Percentiles rank a stretch among this genome's conserved stretches.
Evolutionary conservation across 1,140 invertebrate genomes (phyloP).

Genomic region (Sycobia sp.): DNA sequence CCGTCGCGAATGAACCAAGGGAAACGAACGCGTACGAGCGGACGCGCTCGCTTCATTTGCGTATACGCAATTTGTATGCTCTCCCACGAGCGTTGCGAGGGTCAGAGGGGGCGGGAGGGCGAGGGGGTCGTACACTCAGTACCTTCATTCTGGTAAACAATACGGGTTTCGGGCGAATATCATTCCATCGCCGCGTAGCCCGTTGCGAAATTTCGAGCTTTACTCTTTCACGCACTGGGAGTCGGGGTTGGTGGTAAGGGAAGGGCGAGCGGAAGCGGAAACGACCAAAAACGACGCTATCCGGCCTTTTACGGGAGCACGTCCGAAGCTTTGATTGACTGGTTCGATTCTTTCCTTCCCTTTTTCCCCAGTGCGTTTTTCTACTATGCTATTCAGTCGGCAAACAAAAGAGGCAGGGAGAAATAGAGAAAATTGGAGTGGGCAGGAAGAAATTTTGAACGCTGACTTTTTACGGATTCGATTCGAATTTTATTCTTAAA

Average conservation of each 20-base stretch:
- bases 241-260: background rate
- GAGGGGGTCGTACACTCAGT: constrained; percentile 13
- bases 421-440: too few species aligned
- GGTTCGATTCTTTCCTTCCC: constrained; percentile 5
- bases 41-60: constrained; percentile 19
- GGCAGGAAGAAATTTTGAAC: constrained; percentile 15
- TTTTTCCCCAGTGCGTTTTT: background rate
- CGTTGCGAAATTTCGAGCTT: constrained; percentile 16
- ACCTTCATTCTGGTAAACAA: constrained; percentile 41
- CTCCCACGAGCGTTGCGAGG: background rate
- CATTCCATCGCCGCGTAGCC: constrained; percentile 10
- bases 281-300: constrained; percentile 17
- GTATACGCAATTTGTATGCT: constrained; percentile 26
- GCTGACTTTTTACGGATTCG: constrained; percentile 15
- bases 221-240: background rate
- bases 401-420: too few species aligned
- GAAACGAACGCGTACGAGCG: background rate
- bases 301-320: constrained; percentile 23
- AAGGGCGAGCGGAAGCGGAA: background rate
- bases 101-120: background rate
- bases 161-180: constrained; percentile 34
- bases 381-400: too few species aligned
- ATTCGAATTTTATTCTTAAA: constrained; percentile 8
- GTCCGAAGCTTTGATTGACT: constrained; percentile 25
- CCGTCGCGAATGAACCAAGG: background rate